Evolutionary conservation across 2,113 vertebrate genomes (phyloP).

Genomic region (Pedionomus torquatus): DNA sequence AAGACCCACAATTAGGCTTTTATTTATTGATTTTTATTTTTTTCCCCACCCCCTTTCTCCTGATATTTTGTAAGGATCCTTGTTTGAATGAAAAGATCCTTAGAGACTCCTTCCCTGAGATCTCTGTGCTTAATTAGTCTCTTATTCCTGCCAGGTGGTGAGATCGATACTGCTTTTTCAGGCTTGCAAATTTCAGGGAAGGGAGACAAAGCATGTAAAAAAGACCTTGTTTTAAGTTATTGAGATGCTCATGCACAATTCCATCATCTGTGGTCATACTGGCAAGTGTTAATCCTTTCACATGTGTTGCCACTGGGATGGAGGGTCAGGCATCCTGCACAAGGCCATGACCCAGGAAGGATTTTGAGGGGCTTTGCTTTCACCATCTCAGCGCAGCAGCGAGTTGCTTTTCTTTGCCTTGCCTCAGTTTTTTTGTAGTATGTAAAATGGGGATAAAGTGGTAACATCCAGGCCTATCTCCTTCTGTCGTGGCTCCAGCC

Average conservation of each 20-base stretch:
- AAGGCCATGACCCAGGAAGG: accelerated
- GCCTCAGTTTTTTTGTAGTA: neutral
- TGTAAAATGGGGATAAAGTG: neutral
- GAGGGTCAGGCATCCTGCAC: accelerated
- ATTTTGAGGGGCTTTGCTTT: neutral
- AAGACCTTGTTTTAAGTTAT: neutral
- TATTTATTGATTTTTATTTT: accelerated
- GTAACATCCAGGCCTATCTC: neutral
- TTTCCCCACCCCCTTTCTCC: neutral
- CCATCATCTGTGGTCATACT: neutral
- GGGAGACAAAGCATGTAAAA: neutral
- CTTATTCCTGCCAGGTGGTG: neutral
- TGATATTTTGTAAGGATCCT: neutral
- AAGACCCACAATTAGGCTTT: neutral
- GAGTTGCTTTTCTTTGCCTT: neutral
- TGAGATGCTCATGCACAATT: neutral
- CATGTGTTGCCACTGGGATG: accelerated
- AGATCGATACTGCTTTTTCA: neutral
- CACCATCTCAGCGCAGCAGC: neutral
- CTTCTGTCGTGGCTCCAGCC: neutral
- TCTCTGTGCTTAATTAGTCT: neutral
- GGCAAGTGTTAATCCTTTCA: neutral
- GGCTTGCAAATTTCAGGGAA: neutral
- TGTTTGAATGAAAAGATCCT: neutral
- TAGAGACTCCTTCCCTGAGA: neutral